These are phyloP conservation scores for Vespertilio murinus DNA, from an alignment of 2,797 vertebrate species.

Conservation along the genomic window DNA sequence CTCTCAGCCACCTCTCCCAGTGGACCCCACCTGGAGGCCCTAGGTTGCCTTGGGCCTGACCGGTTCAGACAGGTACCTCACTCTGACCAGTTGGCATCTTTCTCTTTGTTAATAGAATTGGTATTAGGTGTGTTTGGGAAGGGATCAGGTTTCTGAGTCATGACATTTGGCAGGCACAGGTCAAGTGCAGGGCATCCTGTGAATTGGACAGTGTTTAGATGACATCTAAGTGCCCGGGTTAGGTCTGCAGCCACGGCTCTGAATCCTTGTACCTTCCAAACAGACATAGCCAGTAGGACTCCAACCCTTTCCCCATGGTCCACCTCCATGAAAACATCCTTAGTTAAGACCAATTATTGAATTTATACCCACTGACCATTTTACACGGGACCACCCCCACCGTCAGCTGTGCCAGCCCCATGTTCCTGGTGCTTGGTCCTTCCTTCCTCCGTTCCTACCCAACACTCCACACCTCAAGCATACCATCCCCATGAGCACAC, in stretches of 20 bases:
- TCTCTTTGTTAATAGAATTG: neutral
- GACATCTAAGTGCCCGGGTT: neutral
- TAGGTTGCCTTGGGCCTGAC: neutral
- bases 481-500: rapidly evolving
- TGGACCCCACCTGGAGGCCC: too few relatives aligned
- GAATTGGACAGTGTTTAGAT: neutral
- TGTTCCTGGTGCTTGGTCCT: too few relatives aligned
- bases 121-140: neutral
- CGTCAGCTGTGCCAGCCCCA: neutral
- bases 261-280: neutral
- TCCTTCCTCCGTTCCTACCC: neutral
- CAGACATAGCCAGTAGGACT: neutral
- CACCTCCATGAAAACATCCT: neutral
- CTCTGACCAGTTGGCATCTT: neutral
- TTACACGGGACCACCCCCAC: rapidly evolving
- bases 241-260: neutral
- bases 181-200: neutral
- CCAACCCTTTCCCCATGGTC: neutral
- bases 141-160: neutral
- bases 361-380: neutral
- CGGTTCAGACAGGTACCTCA: neutral
- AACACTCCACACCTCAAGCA: neutral
- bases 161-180: neutral
- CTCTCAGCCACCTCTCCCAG: neutral
- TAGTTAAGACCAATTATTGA: neutral